Conservation (phyloP, 2,113 vertebrate genomes). For the Pavo muticus region DNA sequence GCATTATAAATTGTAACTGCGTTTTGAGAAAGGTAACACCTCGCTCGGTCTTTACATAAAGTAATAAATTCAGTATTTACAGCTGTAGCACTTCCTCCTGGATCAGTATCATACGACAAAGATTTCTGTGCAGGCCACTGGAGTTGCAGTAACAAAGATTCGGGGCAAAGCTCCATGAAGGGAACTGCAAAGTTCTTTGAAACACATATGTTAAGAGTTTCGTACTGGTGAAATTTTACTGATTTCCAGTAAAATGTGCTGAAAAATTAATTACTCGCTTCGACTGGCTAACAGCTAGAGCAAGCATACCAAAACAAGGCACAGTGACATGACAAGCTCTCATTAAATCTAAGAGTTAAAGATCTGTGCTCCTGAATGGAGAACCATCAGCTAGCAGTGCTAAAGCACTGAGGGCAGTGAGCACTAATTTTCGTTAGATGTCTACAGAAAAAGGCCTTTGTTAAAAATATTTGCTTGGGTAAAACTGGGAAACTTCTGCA, state of each 20-base stretch:
- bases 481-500: not conserved
- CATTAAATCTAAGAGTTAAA: not conserved
- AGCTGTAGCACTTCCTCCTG: not conserved
- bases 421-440: not conserved
- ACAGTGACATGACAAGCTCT: not conserved
- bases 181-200: not conserved
- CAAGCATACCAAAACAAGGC: not conserved
- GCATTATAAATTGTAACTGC: not conserved
- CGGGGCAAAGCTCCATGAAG: accelerated
- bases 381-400: not conserved
- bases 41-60: not conserved
- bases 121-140: accelerated
- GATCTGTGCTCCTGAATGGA: not conserved
- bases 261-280: not conserved
- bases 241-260: not conserved
- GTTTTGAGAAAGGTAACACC: not conserved
- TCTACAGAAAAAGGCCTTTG: accelerated
- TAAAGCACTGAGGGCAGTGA: accelerated
- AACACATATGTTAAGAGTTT: not conserved
- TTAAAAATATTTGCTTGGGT: not conserved
- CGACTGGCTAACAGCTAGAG: not conserved
- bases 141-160: not conserved
- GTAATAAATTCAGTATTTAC: not conserved
- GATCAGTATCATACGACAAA: too few relatives aligned
- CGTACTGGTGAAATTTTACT: accelerated